Base-by-base conservation (phyloP, 2,113 vertebrate genomes). In the Boulengeromyrus knoepffleri region DNA sequence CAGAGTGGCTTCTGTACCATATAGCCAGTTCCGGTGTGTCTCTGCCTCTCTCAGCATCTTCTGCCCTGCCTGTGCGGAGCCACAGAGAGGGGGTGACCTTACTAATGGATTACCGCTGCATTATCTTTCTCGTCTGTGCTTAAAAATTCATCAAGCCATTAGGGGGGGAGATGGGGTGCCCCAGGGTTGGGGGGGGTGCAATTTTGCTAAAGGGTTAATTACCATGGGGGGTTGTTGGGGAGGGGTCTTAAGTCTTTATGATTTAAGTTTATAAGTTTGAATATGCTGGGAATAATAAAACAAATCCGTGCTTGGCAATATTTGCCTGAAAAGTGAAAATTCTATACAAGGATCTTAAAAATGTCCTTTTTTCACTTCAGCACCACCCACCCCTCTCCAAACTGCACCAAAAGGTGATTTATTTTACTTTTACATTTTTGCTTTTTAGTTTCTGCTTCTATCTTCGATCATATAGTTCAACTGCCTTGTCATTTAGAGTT, bases 141-240 rank as follows among this genome's bases (percentile, higher is more conserved):
- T 96, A 97, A 97, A 98, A 97, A 97, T 97, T 97, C 96, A 97
- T 97, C 96, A 97, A 94, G 95, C 95, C 96, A 96, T 97, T 96
- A 97, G 95, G 95, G 93, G 91, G 19, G 85, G 50, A 87, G 85
- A n/a, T 39, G 21, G 85, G 91, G 91, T 91, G 90, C 89, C 90
- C 85, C 90, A 90, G 89, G 90, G 90, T 88, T 90, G 89, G 90
- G 88, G 90, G 91, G 88, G 90, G 85, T 62, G 93, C 90, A 95
- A 90, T 92, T 90, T 89, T 90, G 89, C 92, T 91, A 93, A 96
- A 95, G 94, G 95, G 96, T 97, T 97, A 97, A 96, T 97, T 96
- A 97, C 95, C 94, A 91, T 91, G 92, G 8, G 93, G 93, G 88
- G 80, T 85, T 85, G 17, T 94, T 87, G 17, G 21, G 87, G 62